Base-by-base conservation (phyloP, 1,140 invertebrate genomes). In the Hycleus phaleratus region DNA sequence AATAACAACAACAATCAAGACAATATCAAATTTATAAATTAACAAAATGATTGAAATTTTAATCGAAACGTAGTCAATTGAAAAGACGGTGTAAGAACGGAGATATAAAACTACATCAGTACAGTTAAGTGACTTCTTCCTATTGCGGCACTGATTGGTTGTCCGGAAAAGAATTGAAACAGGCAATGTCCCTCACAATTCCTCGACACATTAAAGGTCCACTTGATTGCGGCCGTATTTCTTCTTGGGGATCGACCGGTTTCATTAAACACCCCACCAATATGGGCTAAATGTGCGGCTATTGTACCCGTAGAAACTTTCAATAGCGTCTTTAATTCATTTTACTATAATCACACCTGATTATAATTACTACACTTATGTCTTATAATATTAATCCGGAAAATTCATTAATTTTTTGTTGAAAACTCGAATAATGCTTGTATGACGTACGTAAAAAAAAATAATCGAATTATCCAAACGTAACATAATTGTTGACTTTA, bases 181-280 rank as follows among this genome's bases (percentile, higher is more conserved):
- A 49, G 61, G 57, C 52, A 51, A 65, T 64, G 65, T 70, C 67
- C 67, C 66, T 70, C 67, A 65, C 67, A 68, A 70, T 70, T 66
- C 58, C 60, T 62, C 42, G 56, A 65, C 63, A 65, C 66, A 70
- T 70, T 69, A 66, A 70, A 68, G 67, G 65, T 65, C 61, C 64
- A 63, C 68, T 68, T 70, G 68, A 70, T 70, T 70, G 64, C 66
- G 64, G 63, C 64, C 63, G 67, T 68, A 69, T 68, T 69, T 70
- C 67, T 68, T 70, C 65, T 68, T 43, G 57, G 59, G 61, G 60
- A 59, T 65, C 45, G 63, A 65, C 25, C 47, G 64, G 56, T 68
- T 68, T 68, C 67, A 68, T 68, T 68, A 68, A 65, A 55, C 61
- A 54, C 61, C 58, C 61, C 58, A 26, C 62, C 62, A 62, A 64